Base-by-base conservation (phyloP, 1,140 invertebrate species). In the Atta cephalotes region DNA sequence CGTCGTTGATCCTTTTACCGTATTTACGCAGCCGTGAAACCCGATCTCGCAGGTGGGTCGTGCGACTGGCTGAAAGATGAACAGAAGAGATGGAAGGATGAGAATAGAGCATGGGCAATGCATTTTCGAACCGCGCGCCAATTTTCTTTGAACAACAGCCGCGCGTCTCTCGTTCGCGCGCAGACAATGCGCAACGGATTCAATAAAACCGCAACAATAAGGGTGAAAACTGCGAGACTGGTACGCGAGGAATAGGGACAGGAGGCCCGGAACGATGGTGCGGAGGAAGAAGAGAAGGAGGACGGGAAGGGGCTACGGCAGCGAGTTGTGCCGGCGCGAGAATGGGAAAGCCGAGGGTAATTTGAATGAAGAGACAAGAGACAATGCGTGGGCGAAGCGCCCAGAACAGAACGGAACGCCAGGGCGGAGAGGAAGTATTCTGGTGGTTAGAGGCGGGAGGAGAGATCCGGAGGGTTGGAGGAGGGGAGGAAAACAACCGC, bases 291-390 rank as follows among this genome's bases (percentile, higher is more conserved):
- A 70, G 62, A 70, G 51, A 49, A 39, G 53, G 60, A 70, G 62
- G 74, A 45, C 5, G 58, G 86, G 39, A 56, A 39, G 60, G 60
- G 76, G 84, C 76, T 60, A 63, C 72, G 81, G 85, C 21, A 71
- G 88, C 87, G 91, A 89, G 91, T 87, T 91, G 90, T 89, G 90
- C 88, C 89, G 70, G 91, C 86, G 89, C 91, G 88, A 92, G 93
- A 93, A 93, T 92, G 91, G 90, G 89, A 92, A 90, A 89, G 88
- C 86, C 87, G 88, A 93, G 93, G 94, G 94, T 95, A 95, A 95
- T 95, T 95, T 95, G 94, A 95, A 95, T 95, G 94, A 95, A 95
- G 94, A 95, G 94, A 95, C 94, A 94, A 90, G 92, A 95, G 94
- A 95, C 94, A 95, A 95, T 95, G 93, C 92, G 92, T 92, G 92